Base-by-base conservation (phyloP, 2,113 vertebrate genomes). In the Pangasianodon hypophthalmus region DNA sequence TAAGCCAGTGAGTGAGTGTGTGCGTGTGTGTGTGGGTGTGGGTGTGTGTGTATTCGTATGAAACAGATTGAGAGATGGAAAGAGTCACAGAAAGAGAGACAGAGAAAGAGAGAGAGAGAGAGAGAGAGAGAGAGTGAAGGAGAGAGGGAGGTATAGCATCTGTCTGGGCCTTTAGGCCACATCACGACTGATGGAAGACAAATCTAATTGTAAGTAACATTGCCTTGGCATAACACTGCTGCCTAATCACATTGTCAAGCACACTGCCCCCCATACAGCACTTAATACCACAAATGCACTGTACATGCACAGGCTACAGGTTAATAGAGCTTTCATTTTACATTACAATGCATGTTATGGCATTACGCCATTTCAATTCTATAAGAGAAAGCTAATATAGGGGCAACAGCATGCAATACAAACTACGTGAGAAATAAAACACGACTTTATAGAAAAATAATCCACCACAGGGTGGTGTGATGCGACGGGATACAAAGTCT, bases 161-260 rank as follows among this genome's bases (percentile, higher is more conserved):
- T 87, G 89, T 85, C 85, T 87, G 26, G 87, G 89, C 88, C 90
- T 91, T 67, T 64, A 86, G 77, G 89, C 88, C 86, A 44, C 80
- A 92, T 88, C 52, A 90, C 44, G 85, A 88, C 52, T 89, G 90
- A 92, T 87, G 87, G 90, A 88, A 60, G 64, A 77, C 79, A 87
- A 93, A 87, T 87, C 87, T 88, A 91, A 91, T 92, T 91, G 41
- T 88, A 81, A 86, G 80, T 87, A 88, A 90, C 75, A 46, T 82
- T 87, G 85, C 88, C 88, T 62, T 90, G 90, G 87, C 87, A 88
- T 82, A 91, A 90, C 87, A 87, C 64, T 46, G 44, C 88, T 81
- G 62, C 86, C 86, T 85, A 81, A 91, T 91, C 71, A 29, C 52
- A 89, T 91, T 90, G 3, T 77, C 84, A 83, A 46, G 69, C 54